Base-by-base conservation (phyloP, 2,888 invertebrate species). In the Ligdia adustata region DNA sequence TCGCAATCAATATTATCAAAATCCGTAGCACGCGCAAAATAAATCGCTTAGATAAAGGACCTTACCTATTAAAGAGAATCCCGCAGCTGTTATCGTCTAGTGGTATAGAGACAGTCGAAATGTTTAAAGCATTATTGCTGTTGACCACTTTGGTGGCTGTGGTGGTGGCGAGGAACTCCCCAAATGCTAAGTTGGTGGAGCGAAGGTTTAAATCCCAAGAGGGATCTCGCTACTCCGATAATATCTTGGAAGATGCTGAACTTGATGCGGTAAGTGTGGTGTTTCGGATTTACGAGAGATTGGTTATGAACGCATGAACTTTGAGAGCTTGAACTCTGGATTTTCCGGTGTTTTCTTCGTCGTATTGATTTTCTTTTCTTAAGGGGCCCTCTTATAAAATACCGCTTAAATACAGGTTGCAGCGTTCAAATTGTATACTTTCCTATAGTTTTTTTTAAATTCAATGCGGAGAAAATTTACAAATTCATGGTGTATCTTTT, bases 201-300 rank as follows among this genome's bases (percentile, higher is more conserved):
- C 51, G 64, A 26, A 48, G 68, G 3, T 31, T 63, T 9, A 68
- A 34, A 9, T 48, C 53, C n/a, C 27, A 39, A 1, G 50, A 57
- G 2, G 61, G 60, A 5, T 32, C 38, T 0, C 57, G 71, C 26
- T 66, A 50, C 34, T 74, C 82, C 2, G 51, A 37, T n/a, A 47
- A 72, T 43, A 31, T 79, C 7, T 48, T 65, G 9, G 78, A 79
- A 58, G 82, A 82, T 60, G 69, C 74, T 4, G 40, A 52, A 4
- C 63, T 82, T 9, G 81, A 82, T 63, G 75, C 66, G 65, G 82
- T 82, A 42, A 73, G 81, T 72, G 3, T 31, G 9, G n/a, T n/a
- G n/a, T n/a, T n/a, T n/a, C n/a, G n/a, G n/a, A n/a, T n/a, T n/a
- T n/a, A n/a, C n/a, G n/a, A n/a, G n/a, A n/a, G n/a, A n/a, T n/a